Evolutionary conservation across 2,888 invertebrate species (phyloP).

Genomic region (Agrochola lota): DNA sequence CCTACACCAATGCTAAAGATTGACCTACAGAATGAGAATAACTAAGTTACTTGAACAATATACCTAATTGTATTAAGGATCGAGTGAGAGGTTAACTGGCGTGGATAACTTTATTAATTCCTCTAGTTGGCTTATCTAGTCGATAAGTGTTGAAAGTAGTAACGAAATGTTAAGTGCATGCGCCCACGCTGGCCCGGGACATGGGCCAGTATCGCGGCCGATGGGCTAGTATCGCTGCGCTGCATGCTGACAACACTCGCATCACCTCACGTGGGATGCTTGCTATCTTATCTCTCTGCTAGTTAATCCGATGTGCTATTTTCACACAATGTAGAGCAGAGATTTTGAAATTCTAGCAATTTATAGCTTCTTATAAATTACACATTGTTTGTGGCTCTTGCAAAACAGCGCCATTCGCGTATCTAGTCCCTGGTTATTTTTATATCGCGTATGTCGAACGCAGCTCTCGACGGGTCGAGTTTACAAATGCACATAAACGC

Average conservation of each 20-base stretch:
- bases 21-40: constrained; percentile 17
- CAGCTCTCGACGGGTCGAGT: constrained; percentile 39
- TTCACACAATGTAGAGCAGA: constrained; percentile 79
- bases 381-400: constrained; percentile 62
- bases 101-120: constrained; percentile 82
- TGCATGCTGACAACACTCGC: constrained; percentile 58
- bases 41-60: constrained; percentile 1
- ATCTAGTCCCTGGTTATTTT: constrained; percentile 57
- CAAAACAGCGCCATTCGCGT: constrained; percentile 57
- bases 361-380: constrained; percentile 63
- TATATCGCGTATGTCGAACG: constrained; percentile 50
- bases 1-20: constrained; percentile 2
- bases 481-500: constrained; percentile 51
- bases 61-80: constrained; percentile 43
- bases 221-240: constrained; percentile 19
- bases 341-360: constrained; percentile 76
- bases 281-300: constrained; percentile 86
- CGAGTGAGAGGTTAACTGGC: constrained; percentile 69
- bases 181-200: constrained; percentile 77
- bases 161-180: constrained; percentile 83
- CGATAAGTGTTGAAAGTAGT: constrained; percentile 81
- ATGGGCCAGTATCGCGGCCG: constrained; percentile 37
- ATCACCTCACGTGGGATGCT: constrained; percentile 80
- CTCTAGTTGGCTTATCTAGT: constrained; percentile 74
- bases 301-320: constrained; percentile 83